Base-by-base conservation (phyloP, 2,888 invertebrate genomes). In the Silvanus unidentatus region DNA sequence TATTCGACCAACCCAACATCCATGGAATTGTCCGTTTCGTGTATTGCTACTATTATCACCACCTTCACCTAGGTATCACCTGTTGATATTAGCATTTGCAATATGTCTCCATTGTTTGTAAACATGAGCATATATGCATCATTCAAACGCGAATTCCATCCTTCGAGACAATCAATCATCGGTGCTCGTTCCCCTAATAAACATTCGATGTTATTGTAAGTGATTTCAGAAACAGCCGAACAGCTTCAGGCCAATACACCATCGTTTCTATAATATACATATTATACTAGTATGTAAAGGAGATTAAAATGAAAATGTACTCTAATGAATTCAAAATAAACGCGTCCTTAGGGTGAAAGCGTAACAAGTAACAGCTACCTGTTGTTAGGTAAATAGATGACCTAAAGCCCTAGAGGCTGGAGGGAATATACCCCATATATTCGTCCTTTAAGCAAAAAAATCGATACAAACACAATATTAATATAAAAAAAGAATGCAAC, bases 1-100 rank as follows among this genome's bases (percentile, higher is more conserved):
- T 48, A 53, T 45, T 55, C 54, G 55, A 48, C 52, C 51, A 55
- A 43, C 42, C 43, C 43, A 47, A 52, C 54, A 53, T 49, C 52
- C 53, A 50, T 48, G 42, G 44, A 49, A 52, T 50, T 48, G 51
- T 48, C 49, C 51, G 22, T 22, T 22, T 22, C 8, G 50, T 52
- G 34, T 43, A 43, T 47, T 47, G 42, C 43, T 41, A 46, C 43
- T 43, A 47, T 44, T 43, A 48, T 51, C 47, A 48, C 45, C 49
- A 47, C 53, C 49, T 48, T 48, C 42, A 48, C 45, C 42, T 40
- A 11, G n/a, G 13, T 49, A 44, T 49, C 49, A 53, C 51, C 51
- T 53, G 53, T 53, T 53, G 53, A 51, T 47, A 29, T 14, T 22
- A 13, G 45, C 47, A 49, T 49, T 49, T 22, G 4, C 22, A 22